These are phyloP conservation scores for Phortica okadai DNA, from an alignment of 2,888 invertebrate species.

Conservation along the genomic window DNA sequence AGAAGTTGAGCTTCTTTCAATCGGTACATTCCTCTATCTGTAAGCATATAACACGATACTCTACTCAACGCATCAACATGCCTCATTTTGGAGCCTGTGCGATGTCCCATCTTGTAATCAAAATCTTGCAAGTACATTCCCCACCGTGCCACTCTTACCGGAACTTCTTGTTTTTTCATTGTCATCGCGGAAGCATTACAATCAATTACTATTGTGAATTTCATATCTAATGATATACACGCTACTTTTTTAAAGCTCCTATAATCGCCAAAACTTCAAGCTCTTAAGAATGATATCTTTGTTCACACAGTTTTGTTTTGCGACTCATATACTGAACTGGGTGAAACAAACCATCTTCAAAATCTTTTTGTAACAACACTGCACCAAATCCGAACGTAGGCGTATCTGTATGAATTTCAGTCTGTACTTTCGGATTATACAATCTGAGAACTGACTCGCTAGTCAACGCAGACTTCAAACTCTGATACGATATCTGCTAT, in stretches of 20 bases:
- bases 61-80: conserved; percentile 43
- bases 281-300: conserved; percentile 53
- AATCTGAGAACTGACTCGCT: conserved; percentile 43
- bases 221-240: conserved; percentile 43
- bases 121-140: too few relatives aligned
- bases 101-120: conserved; percentile 40
- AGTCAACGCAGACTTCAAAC: conserved; percentile 25
- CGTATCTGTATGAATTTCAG: conserved; percentile 54
- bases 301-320: conserved; percentile 35
- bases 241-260: conserved; percentile 54
- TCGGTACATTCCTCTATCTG: conserved; percentile 21
- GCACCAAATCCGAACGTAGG: conserved; percentile 49
- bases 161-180: too few relatives aligned
- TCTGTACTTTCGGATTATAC: conserved; percentile 44
- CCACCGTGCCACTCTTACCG: conserved; percentile 40
- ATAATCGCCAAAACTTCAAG: conserved; percentile 58
- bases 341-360: conserved; percentile 36
- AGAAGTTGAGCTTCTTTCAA: neutral
- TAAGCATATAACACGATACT: conserved; percentile 16
- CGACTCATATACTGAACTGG: conserved; percentile 41
- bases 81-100: conserved; percentile 40
- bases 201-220: conserved; percentile 45
- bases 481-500: conserved; percentile 21
- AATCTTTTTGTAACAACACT: conserved; percentile 47
- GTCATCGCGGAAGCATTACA: conserved; percentile 50